Conservation (phyloP, 2,888 invertebrate species). For the Drosophila meridiana region DNA sequence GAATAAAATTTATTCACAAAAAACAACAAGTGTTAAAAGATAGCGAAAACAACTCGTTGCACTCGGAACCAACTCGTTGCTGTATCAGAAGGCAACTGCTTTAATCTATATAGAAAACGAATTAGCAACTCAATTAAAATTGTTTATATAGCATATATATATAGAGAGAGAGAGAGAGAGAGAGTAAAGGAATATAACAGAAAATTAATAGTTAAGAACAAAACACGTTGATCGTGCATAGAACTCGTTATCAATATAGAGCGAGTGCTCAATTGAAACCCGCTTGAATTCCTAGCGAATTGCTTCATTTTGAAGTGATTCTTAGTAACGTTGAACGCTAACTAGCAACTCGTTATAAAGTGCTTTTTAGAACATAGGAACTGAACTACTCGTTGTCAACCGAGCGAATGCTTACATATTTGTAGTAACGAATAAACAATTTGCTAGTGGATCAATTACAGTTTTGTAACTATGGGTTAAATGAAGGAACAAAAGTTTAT, state of each 20-base stretch:
- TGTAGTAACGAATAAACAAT: neutral
- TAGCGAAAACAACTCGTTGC: conserved; percentile 2
- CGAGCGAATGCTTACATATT: neutral
- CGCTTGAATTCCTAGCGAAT: neutral
- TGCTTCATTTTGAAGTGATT: neutral
- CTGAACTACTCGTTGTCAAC: neutral
- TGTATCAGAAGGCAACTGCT: neutral
- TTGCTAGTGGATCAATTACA: neutral
- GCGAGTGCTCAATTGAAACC: neutral
- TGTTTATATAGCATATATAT: neutral
- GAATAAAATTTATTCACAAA: conserved; percentile 11
- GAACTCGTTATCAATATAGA: neutral
- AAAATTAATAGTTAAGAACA: neutral
- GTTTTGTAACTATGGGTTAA: neutral
- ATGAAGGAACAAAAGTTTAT: too few relatives aligned
- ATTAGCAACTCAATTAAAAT: conserved; percentile 1
- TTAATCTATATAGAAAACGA: conserved; percentile 1
- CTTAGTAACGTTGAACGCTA: neutral
- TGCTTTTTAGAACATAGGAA: neutral
- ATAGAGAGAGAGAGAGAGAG: neutral
- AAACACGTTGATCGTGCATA: conserved; percentile 1
- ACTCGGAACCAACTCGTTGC: neutral
- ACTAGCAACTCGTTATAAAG: neutral
- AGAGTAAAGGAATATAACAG: neutral
- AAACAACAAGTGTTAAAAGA: neutral